These are phyloP conservation scores for Steinernema hermaphroditum DNA, from an alignment of 2,888 invertebrate species.

Conservation along the genomic window DNA sequence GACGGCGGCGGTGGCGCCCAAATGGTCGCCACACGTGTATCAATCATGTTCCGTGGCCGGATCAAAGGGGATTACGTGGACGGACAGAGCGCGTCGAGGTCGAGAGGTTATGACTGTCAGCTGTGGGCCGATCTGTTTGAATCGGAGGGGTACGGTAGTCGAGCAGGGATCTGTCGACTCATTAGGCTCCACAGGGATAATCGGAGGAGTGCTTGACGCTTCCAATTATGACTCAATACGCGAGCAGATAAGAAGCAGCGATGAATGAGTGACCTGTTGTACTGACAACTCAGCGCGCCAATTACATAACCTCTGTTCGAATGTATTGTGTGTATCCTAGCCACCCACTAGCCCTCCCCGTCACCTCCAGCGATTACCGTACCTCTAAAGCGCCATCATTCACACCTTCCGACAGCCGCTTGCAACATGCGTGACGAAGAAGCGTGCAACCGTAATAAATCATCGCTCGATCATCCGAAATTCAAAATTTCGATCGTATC, in stretches of 20 bases:
- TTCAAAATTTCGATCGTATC: slow-evolving; percentile 26
- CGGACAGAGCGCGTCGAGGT: not conserved
- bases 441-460: slow-evolving; percentile 22
- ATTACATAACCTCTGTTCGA: too few species aligned
- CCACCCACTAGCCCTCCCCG: too few species aligned
- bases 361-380: slow-evolving; percentile 12
- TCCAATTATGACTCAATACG: too few species aligned
- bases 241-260: too few species aligned
- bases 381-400: not conserved
- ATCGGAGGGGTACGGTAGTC: too few species aligned
- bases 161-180: too few species aligned
- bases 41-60: slow-evolving; percentile 14
- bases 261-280: too few species aligned
- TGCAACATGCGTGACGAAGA: not conserved
- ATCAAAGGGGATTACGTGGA: slow-evolving; percentile 4
- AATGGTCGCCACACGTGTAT: not conserved
- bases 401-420: slow-evolving; percentile 6
- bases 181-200: too few species aligned
- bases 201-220: too few species aligned
- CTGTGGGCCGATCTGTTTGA: not conserved
- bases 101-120: slow-evolving; percentile 7
- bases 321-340: too few species aligned
- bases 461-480: slow-evolving; percentile 9
- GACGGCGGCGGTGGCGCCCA: not conserved
- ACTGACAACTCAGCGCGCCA: too few species aligned